Evolutionary conservation across 2,113 vertebrate species (phyloP).

Genomic region (Myotis brandtii): DNA sequence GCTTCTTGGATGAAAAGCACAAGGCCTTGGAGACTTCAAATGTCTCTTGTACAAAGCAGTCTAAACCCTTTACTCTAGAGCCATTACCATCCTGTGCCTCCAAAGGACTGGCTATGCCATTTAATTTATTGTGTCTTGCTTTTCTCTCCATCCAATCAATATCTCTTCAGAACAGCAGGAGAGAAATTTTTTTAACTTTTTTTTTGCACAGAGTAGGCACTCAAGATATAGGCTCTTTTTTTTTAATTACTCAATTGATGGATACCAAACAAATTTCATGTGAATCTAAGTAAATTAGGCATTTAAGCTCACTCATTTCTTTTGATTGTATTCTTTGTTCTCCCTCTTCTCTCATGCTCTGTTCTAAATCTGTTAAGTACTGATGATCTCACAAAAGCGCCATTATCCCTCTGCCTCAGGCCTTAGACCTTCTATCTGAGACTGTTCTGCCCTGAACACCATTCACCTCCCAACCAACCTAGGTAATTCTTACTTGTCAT

Average conservation of each 20-base stretch:
- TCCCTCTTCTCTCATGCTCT: neutral
- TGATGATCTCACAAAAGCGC: neutral
- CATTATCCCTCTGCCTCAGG: neutral
- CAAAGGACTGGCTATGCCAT: conserved; percentile 34
- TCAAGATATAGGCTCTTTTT: neutral
- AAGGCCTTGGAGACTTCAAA: conserved; percentile 77
- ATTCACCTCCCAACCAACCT: neutral
- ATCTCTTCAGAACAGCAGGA: conserved; percentile 22
- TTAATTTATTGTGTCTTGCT: conserved; percentile 64
- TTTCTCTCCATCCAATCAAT: conserved; percentile 54
- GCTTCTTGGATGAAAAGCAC: conserved; percentile 72
- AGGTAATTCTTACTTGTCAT: neutral
- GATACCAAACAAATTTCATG: neutral
- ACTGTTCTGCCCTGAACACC: neutral
- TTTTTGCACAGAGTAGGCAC: conserved; percentile 14
- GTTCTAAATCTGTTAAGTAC: neutral
- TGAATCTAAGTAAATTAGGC: neutral
- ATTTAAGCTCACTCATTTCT: conserved; percentile 3
- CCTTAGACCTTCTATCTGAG: neutral
- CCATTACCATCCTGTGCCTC: conserved; percentile 52
- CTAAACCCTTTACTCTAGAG: conserved; percentile 70
- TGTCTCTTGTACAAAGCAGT: conserved; percentile 70
- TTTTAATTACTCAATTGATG: neutral
- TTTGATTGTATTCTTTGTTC: neutral
- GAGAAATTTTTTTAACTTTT: neutral